A percentile compares a stretch with the other conserved stretches of the same genome.
phyloP scores from a whole-genome alignment of 2,888 invertebrate genomes.

The Pseudococcus longispinus region DNA sequence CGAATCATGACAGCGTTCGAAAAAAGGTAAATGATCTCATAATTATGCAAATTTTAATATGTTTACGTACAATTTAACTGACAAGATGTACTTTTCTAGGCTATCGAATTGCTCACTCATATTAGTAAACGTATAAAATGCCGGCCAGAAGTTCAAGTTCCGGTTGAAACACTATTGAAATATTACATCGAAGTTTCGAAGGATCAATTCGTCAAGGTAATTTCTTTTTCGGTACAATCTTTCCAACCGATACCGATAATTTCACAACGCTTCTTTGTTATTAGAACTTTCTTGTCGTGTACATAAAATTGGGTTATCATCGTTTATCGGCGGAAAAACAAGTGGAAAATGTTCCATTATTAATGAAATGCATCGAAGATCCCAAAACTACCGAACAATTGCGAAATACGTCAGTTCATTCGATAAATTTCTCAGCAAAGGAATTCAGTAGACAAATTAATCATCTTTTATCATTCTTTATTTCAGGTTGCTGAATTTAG shows the following conservation, averaged over 20 bases:
- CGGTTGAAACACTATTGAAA: slow-evolving; percentile 75
- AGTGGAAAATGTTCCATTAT: slow-evolving; percentile 74
- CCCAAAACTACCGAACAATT: slow-evolving; percentile 73
- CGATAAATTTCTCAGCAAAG: neutral
- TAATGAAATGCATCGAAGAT: slow-evolving; percentile 73
- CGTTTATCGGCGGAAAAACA: slow-evolving; percentile 78
- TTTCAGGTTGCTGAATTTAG: slow-evolving; percentile 38
- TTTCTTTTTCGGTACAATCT: slow-evolving; percentile 19
- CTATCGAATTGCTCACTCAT: slow-evolving; percentile 90
- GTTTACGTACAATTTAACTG: neutral
- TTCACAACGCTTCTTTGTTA: slow-evolving; percentile 61
- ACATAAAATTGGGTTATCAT: slow-evolving; percentile 90
- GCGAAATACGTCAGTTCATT: slow-evolving; percentile 67
- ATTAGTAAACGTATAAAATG: slow-evolving; percentile 89
- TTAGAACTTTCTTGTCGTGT: slow-evolving; percentile 92
- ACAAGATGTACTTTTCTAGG: slow-evolving; percentile 66
- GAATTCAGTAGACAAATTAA: neutral
- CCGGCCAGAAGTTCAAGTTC: slow-evolving; percentile 81
- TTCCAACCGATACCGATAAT: neutral
- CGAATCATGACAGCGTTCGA: slow-evolving; percentile 82
- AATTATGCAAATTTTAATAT: too few relatives aligned
- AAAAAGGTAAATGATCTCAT: slow-evolving; percentile 66
- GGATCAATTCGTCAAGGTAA: slow-evolving; percentile 76
- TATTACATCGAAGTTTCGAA: slow-evolving; percentile 65
- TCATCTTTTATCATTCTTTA: neutral